These are phyloP conservation scores for Zaprionus ornatus DNA, from an alignment of 1,140 invertebrate species.

Conservation along the genomic window DNA sequence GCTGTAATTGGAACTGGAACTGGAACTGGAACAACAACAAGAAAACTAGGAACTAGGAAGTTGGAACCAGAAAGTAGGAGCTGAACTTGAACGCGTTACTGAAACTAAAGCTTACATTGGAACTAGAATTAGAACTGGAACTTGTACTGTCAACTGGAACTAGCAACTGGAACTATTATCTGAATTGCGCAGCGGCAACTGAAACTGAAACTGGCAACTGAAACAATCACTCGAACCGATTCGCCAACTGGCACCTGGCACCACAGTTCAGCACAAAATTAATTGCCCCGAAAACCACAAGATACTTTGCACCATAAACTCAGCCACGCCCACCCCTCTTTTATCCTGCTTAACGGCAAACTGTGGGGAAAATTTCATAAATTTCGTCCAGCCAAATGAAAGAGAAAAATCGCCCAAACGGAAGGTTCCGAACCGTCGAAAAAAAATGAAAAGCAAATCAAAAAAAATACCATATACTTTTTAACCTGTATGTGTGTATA, in stretches of 20 bases:
- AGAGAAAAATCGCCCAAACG: conserved; percentile 58
- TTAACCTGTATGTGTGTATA: neutral
- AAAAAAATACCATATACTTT: conserved; percentile 1
- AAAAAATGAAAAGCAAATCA: conserved; percentile 24
- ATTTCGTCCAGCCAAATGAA: conserved; percentile 54
- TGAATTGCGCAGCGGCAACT: neutral
- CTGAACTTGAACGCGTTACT: too few relatives aligned
- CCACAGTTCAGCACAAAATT: conserved; percentile 31
- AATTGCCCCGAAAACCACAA: conserved; percentile 35
- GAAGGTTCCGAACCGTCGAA: conserved; percentile 72
- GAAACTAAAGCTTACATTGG: too few relatives aligned
- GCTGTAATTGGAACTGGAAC: neutral
- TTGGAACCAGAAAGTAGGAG: too few relatives aligned
- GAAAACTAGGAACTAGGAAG: too few relatives aligned
- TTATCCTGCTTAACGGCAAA: conserved; percentile 11
- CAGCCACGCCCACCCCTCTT: neutral
- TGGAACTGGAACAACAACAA: neutral
- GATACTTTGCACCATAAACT: conserved; percentile 3
- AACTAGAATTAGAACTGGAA: neutral
- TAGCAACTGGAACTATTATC: neutral
- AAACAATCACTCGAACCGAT: neutral
- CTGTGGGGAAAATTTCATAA: conserved; percentile 64
- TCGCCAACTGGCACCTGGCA: conserved; percentile 21
- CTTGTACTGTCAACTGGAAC: neutral
- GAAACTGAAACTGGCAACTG: neutral